A percentile compares a stretch with the other conserved stretches of the same genome.
Evolutionary conservation across 2,888 invertebrate species (phyloP).

Genomic region (Megastigmus dorsalis): DNA sequence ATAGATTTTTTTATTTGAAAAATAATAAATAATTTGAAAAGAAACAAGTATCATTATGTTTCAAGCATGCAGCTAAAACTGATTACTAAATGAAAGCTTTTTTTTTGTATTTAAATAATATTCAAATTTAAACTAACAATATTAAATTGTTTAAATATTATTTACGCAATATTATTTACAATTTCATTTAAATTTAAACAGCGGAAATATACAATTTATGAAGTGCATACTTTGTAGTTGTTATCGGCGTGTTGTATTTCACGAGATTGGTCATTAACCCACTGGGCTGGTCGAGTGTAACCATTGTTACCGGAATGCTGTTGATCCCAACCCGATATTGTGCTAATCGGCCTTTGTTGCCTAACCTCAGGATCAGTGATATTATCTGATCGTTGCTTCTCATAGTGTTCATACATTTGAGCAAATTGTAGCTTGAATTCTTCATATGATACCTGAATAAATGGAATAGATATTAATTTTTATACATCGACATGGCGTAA

Average conservation of each 20-base stretch:
- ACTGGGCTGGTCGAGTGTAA: constrained; percentile 67
- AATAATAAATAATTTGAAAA: background rate
- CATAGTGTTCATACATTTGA: constrained; percentile 97
- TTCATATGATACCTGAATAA: constrained; percentile 91
- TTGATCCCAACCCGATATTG: constrained; percentile 95
- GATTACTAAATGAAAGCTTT: background rate
- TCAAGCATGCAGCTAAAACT: too few species aligned
- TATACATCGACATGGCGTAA: too few species aligned
- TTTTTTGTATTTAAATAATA: background rate
- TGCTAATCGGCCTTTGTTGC: constrained; percentile 94
- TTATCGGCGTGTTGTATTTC: constrained; percentile 68
- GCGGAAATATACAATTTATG: constrained; percentile 35
- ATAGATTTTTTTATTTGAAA: background rate
- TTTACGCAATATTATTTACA: too few species aligned
- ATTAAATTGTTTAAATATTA: background rate
- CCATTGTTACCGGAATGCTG: constrained; percentile 75
- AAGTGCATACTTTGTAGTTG: constrained; percentile 68
- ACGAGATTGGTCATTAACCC: constrained; percentile 69
- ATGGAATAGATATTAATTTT: too few species aligned
- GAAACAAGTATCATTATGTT: background rate
- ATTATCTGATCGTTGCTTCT: constrained; percentile 93
- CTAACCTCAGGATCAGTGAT: constrained; percentile 95
- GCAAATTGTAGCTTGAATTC: constrained; percentile 98
- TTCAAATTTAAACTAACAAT: background rate
- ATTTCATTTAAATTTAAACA: background rate